Percentiles rank a stretch among this genome's conserved stretches.
phyloP scores from a whole-genome alignment of 35 echinoderm and acorn worm genomes.

The Strongylocentrotus purpuratus region DNA sequence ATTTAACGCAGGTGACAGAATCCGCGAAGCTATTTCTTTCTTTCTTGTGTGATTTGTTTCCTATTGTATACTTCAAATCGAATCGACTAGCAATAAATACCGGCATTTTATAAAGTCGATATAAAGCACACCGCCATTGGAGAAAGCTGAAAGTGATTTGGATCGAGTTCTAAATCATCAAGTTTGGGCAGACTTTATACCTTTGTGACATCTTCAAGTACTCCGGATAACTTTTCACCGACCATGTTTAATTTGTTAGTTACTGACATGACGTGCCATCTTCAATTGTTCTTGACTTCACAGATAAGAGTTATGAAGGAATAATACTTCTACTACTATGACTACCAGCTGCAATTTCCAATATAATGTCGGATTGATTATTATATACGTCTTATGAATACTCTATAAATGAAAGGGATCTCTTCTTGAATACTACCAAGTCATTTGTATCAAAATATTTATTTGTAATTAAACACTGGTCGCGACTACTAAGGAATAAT shows the following conservation, averaged over 20 bases:
- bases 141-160: background rate
- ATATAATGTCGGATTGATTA: background rate
- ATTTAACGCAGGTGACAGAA: slow-evolving; percentile 35
- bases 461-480: background rate
- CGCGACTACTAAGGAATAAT: background rate
- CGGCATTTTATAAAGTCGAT: background rate
- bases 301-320: background rate
- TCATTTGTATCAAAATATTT: background rate
- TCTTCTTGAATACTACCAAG: no score
- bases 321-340: background rate
- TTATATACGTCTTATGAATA: no score
- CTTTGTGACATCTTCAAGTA: background rate
- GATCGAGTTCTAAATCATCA: background rate
- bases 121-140: background rate
- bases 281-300: background rate
- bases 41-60: slow-evolving; percentile 11
- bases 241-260: background rate
- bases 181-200: background rate
- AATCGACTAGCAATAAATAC: background rate
- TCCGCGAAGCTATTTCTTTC: background rate
- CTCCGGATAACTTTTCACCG: background rate
- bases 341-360: background rate
- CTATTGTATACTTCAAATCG: background rate
- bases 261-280: background rate
- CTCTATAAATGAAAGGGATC: no score